Evolutionary conservation across 2,888 invertebrate genomes (phyloP), one percentile per base, ranked within the genome.

Genomic region (Athalia cordata): DNA sequence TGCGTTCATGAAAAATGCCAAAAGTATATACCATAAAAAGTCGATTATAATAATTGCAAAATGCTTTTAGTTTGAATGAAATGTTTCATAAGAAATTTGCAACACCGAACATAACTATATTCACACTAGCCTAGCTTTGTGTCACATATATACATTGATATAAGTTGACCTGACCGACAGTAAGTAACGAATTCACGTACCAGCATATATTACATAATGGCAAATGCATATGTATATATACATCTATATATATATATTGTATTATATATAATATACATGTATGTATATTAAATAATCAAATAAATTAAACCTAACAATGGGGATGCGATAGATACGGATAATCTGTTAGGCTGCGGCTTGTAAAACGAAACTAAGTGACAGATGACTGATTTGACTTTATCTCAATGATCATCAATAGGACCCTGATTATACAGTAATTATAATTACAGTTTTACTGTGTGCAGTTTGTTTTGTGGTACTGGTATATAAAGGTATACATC

Each of bases 171-270:
- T 75, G 84, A 87, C 83, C 85, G 88, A 89, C 89, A 89, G 89
- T 90, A 89, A 89, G 89, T 89, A 89, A 88, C 80, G 84, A 85
- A 85, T 86, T 87, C 86, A 87, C 85, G 83, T 87, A 85, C 84
- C 84, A 86, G 85, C 86, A 84, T 83, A 81, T 55, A 55, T 55
- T 55, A 7, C 55, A 55, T 55, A 55, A 29, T 29, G 29, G 29
- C 29, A 29, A 29, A 29, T 29, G 29, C 29, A 29, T 29, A 50
- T n/a, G 3, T 61, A 57, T 68, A 59, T 11, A 55, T 55, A 49
- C 75, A 29, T 61, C 29, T 29, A 61, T 49, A 83, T 74, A 81
- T 82, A 83, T 29, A 29, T 82, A 78, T 49, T 47, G 57, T 57
- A 66, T 59, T 55, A 68, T 59, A 57, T 77, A 80, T 82, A 79